These are phyloP conservation scores for Marasmarcha lunaedactyla DNA, from an alignment of 2,888 invertebrate genomes.

Conservation along the genomic window DNA sequence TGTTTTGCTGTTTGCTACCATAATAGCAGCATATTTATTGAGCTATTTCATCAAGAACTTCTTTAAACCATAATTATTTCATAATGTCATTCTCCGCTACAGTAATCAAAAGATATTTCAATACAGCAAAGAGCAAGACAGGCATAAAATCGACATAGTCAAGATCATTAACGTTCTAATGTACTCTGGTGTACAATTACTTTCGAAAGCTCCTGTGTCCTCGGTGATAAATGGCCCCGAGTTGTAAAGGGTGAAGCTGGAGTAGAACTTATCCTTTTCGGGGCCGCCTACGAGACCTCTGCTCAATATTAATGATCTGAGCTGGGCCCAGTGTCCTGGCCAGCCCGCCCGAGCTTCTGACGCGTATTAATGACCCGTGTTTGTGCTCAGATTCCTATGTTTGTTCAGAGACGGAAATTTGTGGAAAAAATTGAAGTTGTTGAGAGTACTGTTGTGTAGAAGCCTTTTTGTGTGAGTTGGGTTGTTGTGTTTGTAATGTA, in stretches of 20 bases:
- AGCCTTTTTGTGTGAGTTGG: constrained; percentile 8
- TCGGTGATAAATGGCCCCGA: constrained; percentile 42
- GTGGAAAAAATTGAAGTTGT: background rate
- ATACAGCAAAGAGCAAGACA: constrained; percentile 21
- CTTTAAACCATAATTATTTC: too few species aligned
- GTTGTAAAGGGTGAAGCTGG: constrained; percentile 60
- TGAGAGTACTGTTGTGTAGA: too few species aligned
- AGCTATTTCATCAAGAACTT: too few species aligned
- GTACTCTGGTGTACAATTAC: background rate
- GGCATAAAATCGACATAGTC: constrained; percentile 33
- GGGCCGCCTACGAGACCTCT: constrained; percentile 47
- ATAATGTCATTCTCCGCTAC: too few species aligned
- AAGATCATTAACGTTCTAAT: constrained; percentile 10
- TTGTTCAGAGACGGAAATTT: constrained; percentile 22
- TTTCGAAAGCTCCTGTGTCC: background rate
- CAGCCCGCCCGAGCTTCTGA: constrained; percentile 40
- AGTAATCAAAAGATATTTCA: background rate
- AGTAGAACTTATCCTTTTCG: constrained; percentile 52
- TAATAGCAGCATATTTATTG: too few species aligned
- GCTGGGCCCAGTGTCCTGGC: constrained; percentile 57
- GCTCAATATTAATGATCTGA: constrained; percentile 68
- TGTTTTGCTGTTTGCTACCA: too few species aligned
- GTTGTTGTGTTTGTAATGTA: too few species aligned
- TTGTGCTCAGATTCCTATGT: constrained; percentile 46
- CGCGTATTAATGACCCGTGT: constrained; percentile 57